These are phyloP conservation scores for Temnothorax nylanderi DNA, from an alignment of 1,140 invertebrate species.

Conservation along the genomic window DNA sequence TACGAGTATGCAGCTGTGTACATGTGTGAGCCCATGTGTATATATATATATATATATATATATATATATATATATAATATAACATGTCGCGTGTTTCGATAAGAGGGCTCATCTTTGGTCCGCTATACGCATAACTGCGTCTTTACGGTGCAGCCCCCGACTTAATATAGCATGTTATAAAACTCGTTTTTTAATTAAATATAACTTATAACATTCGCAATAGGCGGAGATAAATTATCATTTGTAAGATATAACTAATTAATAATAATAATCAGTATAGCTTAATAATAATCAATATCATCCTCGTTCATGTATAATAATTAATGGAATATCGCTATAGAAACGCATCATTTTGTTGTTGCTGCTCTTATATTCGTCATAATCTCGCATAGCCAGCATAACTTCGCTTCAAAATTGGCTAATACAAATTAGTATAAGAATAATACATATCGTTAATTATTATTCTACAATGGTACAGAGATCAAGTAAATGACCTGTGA, in stretches of 20 bases:
- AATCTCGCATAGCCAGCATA: slow-evolving; percentile 41
- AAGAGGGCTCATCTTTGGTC: slow-evolving; percentile 82
- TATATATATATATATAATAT: slow-evolving; percentile 51
- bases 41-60: slow-evolving; percentile 49
- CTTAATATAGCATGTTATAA: slow-evolving; percentile 73
- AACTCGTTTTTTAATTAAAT: slow-evolving; percentile 77
- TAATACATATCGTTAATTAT: slow-evolving; percentile 77
- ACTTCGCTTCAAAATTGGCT: slow-evolving; percentile 76
- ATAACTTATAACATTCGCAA: slow-evolving; percentile 78
- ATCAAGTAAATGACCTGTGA: slow-evolving; percentile 82
- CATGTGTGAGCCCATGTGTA: slow-evolving; percentile 64
- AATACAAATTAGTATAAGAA: slow-evolving; percentile 82
- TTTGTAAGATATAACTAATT: slow-evolving; percentile 74
- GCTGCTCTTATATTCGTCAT: slow-evolving; percentile 42
- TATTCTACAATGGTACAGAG: slow-evolving; percentile 83
- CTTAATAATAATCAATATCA: slow-evolving; percentile 72
- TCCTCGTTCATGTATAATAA: slow-evolving; percentile 39
- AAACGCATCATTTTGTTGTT: slow-evolving; percentile 67
- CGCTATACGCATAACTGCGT: slow-evolving; percentile 75
- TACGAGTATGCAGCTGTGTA: slow-evolving; percentile 73
- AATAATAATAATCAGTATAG: slow-evolving; percentile 73
- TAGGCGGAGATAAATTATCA: slow-evolving; percentile 76
- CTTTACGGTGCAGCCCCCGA: slow-evolving; percentile 77
- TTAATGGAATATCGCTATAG: slow-evolving; percentile 71
- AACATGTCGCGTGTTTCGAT: slow-evolving; percentile 59